phyloP scores from a whole-genome alignment of 2,888 invertebrate genomes.

The Rotaria sp. region DNA sequence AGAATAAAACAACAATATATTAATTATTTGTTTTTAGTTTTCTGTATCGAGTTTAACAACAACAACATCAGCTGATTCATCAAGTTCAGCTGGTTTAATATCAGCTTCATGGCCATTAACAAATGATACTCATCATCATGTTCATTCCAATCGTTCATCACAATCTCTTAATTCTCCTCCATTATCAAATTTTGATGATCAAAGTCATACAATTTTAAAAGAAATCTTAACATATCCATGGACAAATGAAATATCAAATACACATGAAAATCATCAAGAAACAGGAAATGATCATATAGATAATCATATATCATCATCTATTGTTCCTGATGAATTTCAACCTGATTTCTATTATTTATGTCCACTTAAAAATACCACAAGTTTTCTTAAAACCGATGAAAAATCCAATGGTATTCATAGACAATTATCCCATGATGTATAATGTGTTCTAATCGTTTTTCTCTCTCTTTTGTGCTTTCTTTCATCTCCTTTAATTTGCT shows the following conservation, averaged over 20 bases:
- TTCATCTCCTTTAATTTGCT: neutral
- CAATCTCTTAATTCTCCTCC: neutral
- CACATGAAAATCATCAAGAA: neutral
- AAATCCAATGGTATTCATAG: neutral
- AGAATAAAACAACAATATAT: no score
- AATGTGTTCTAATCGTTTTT: neutral
- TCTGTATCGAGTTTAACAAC: constrained; percentile 22
- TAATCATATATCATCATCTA: neutral
- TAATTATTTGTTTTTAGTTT: no score
- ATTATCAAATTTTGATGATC: neutral
- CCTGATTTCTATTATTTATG: constrained; percentile 19
- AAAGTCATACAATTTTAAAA: neutral
- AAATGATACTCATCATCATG: neutral
- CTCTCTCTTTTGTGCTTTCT: neutral
- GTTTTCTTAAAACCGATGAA: constrained; percentile 22
- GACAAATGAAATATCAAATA: neutral
- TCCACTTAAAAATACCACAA: neutral
- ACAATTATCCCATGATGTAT: neutral
- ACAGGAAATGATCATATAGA: neutral
- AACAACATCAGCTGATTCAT: neutral
- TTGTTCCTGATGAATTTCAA: constrained; percentile 9
- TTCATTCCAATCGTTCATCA: neutral
- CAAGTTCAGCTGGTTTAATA: neutral
- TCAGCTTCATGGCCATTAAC: neutral
- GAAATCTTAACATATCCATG: neutral